Evolutionary conservation across 2,888 invertebrate genomes (phyloP).

Genomic region (Eupithecia abbreviata): DNA sequence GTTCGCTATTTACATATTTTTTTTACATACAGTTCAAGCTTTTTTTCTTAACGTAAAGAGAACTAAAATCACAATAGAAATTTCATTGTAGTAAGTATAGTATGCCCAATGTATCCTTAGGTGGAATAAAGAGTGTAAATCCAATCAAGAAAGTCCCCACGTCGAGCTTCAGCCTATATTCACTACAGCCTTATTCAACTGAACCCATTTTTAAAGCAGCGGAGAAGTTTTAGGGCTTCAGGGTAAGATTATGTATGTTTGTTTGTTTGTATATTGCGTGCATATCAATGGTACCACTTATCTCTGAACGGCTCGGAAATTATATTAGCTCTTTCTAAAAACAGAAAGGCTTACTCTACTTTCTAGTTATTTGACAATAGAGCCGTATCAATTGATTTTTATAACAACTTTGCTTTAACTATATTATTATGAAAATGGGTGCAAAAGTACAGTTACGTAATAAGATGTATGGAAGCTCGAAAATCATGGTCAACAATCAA

Average conservation of each 20-base stretch:
- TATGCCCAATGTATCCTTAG: constrained; percentile 62
- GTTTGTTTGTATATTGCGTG: too few species aligned
- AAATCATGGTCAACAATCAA: constrained; percentile 18
- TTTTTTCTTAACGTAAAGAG: constrained; percentile 46
- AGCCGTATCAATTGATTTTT: background rate
- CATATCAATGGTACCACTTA: too few species aligned
- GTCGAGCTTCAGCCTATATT: background rate
- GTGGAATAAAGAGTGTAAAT: constrained; percentile 20
- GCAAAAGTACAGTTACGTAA: background rate
- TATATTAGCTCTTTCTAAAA: background rate
- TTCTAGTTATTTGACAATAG: background rate
- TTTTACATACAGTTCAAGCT: constrained; percentile 53
- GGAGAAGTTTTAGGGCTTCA: too few species aligned
- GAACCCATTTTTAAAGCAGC: too few species aligned
- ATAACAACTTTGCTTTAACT: background rate
- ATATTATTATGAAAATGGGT: background rate
- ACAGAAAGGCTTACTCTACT: too few species aligned
- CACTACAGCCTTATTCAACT: background rate
- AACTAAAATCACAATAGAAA: constrained; percentile 50
- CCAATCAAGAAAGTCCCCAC: constrained; percentile 27
- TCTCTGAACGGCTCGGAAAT: too few species aligned
- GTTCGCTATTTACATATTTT: constrained; percentile 75
- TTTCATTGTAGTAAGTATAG: constrained; percentile 60
- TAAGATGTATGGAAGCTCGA: background rate
- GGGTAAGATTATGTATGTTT: too few species aligned